Evolutionary conservation across 2,888 invertebrate species (phyloP).

Genomic region (Perizoma flavofasciatum): DNA sequence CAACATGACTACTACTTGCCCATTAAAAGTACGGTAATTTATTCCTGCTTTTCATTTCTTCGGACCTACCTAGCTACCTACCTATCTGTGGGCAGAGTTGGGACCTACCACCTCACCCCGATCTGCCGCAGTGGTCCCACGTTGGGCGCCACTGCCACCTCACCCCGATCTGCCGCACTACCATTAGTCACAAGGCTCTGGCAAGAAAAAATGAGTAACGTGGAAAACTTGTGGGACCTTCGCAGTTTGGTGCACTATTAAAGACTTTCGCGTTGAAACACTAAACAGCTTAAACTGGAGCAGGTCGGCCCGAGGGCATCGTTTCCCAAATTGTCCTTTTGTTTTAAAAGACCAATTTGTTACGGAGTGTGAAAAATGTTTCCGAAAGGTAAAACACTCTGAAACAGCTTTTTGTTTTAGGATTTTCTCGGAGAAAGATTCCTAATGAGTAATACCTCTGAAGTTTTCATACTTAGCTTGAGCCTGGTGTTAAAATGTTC

Average conservation of each 20-base stretch:
- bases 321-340: conserved; percentile 29
- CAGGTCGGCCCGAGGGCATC: conserved; percentile 23
- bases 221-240: too few species aligned
- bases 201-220: too few species aligned
- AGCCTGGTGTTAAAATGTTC: not conserved
- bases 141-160: too few species aligned
- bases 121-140: too few species aligned
- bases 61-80: too few species aligned
- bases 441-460: conserved; percentile 31
- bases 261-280: conserved; percentile 24
- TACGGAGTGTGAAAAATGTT: conserved; percentile 32
- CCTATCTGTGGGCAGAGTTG: too few species aligned
- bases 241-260: conserved; percentile 11
- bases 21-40: too few species aligned
- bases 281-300: conserved; percentile 22
- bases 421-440: conserved; percentile 17
- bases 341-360: conserved; percentile 30
- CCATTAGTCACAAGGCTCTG: too few species aligned
- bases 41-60: too few species aligned
- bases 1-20: too few species aligned
- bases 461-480: not conserved
- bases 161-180: too few species aligned
- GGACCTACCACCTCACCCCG: too few species aligned
- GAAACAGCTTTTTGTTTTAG: conserved; percentile 8
- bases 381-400: conserved; percentile 18